A percentile compares a stretch with the other conserved stretches of the same genome.
These are phyloP conservation scores for Lophotriccus pileatus DNA, from an alignment of 2,797 vertebrate genomes.

Conservation along the genomic window DNA sequence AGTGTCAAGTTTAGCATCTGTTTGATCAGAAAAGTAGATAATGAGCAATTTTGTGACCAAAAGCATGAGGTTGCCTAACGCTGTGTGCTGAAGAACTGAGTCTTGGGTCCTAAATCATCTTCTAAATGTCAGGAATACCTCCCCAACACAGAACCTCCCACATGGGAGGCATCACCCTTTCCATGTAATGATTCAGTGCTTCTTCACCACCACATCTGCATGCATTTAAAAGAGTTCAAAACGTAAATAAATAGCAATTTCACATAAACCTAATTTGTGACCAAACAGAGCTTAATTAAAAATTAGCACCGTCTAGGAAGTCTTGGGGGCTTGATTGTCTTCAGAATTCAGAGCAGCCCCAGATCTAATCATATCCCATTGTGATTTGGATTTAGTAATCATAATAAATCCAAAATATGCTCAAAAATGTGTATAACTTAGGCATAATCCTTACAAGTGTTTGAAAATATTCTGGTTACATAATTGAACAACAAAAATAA, in stretches of 20 bases:
- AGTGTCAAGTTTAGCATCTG: slow-evolving; percentile 45
- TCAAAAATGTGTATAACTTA: slow-evolving; percentile 13
- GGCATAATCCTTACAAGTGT: slow-evolving; percentile 36
- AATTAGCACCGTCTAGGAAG: neutral
- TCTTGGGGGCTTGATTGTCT: neutral
- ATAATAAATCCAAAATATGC: slow-evolving; percentile 14
- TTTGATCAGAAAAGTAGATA: slow-evolving; percentile 15
- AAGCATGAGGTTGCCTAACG: neutral
- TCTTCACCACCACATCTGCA: slow-evolving; percentile 33
- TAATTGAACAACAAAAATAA: slow-evolving; percentile 49
- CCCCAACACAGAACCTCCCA: neutral
- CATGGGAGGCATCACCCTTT: slow-evolving; percentile 2
- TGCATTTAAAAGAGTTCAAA: slow-evolving; percentile 17
- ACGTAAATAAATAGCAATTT: slow-evolving; percentile 37
- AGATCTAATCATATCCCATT: slow-evolving; percentile 32
- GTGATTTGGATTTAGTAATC: neutral
- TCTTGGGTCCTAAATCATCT: neutral
- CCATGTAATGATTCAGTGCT: slow-evolving; percentile 7
- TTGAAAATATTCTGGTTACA: slow-evolving; percentile 64
- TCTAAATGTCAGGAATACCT: neutral
- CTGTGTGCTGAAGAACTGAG: neutral
- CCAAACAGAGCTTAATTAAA: slow-evolving; percentile 45
- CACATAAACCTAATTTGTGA: neutral
- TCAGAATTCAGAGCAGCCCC: slow-evolving; percentile 18
- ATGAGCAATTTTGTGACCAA: neutral